Conservation (phyloP, 2,888 invertebrate genomes). For the Trissoscelio sp. region DNA sequence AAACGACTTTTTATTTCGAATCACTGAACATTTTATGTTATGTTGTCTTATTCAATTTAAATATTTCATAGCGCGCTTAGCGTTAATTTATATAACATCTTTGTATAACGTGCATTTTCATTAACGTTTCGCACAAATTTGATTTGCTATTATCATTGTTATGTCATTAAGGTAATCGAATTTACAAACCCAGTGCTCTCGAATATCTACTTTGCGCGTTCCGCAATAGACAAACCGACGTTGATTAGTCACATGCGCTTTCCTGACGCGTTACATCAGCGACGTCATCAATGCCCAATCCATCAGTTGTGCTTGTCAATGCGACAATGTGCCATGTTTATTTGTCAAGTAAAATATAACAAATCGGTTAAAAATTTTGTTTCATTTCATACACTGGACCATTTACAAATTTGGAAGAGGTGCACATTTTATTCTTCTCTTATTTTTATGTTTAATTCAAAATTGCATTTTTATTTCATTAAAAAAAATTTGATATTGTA, state of each 20-base stretch:
- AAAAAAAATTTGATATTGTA: too few relatives aligned
- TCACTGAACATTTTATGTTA: too few relatives aligned
- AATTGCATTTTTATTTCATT: too few relatives aligned
- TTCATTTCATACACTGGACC: too few relatives aligned
- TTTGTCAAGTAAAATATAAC: conserved; percentile 7
- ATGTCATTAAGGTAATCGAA: conserved; percentile 51
- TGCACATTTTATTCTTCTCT: too few relatives aligned
- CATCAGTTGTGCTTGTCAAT: conserved; percentile 27
- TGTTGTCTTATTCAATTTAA: conserved; percentile 13
- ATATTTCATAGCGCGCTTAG: conserved; percentile 9
- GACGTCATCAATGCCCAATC: conserved; percentile 42
- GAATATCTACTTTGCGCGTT: conserved; percentile 39
- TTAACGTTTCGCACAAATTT: conserved; percentile 37
- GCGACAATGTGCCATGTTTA: conserved; percentile 9
- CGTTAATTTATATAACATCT: conserved; percentile 16
- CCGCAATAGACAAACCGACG: conserved; percentile 33
- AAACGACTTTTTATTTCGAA: not conserved
- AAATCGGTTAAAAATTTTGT: too few relatives aligned
- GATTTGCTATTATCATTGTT: conserved; percentile 44
- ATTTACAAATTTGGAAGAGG: too few relatives aligned
- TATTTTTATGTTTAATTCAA: too few relatives aligned
- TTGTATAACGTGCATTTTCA: conserved; percentile 34
- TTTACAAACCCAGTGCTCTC: conserved; percentile 22
- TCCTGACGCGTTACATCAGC: conserved; percentile 31
- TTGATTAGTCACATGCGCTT: conserved; percentile 47